Evolutionary conservation across 2,113 vertebrate genomes (phyloP).

Genomic region (Sardina pilchardus): DNA sequence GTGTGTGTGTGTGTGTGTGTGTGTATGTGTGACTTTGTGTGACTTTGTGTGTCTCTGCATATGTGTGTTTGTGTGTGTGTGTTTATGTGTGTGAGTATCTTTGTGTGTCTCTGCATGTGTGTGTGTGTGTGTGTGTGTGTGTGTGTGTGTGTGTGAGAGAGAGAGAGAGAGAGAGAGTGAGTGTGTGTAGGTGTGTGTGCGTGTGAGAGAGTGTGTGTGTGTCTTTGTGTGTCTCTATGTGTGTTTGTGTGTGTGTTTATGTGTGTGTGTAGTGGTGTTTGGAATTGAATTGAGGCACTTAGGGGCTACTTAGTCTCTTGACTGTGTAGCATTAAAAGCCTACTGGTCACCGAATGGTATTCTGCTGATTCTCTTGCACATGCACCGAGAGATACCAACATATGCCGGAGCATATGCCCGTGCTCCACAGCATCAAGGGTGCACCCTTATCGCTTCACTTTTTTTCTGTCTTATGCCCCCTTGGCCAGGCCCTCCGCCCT

Average conservation of each 20-base stretch:
- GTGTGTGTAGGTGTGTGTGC: background rate
- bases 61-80: background rate
- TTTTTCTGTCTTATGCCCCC: background rate
- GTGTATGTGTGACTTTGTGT: background rate
- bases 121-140: background rate
- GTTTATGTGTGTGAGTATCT: too few relatives aligned
- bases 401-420: too few relatives aligned
- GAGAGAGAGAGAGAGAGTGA: too few relatives aligned
- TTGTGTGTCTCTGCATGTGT: background rate
- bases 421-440: too few relatives aligned
- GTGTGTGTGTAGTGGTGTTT: background rate
- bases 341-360: background rate
- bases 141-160: background rate
- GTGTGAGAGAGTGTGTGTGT: slow-evolving; percentile 13
- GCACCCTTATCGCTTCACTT: background rate
- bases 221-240: background rate
- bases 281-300: background rate
- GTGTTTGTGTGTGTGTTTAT: background rate
- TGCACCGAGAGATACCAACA: background rate
- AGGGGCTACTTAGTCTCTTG: background rate
- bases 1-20: background rate
- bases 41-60: background rate
- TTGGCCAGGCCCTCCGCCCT: background rate
- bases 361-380: background rate
- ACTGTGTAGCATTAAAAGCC: background rate